Evolutionary conservation across 2,797 vertebrate species (phyloP).

Genomic region (Gallinago nigripennis): DNA sequence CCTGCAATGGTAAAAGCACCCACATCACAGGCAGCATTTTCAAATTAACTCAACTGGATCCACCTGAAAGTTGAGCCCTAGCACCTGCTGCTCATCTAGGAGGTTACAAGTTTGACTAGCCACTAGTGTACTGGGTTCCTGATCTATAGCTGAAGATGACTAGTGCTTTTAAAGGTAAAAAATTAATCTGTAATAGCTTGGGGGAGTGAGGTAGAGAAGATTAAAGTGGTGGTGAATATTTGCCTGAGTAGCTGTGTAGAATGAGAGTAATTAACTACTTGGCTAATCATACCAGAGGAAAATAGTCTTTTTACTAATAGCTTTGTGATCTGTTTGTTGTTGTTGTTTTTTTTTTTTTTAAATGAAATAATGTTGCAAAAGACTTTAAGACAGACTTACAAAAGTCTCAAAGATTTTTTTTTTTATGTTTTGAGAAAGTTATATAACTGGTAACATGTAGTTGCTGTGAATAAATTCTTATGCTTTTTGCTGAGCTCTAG

Average conservation of each 20-base stretch:
- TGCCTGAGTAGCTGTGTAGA: background rate
- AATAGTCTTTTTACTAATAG: background rate
- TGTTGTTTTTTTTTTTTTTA: no score
- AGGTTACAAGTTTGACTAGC: background rate
- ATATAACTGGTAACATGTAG: background rate
- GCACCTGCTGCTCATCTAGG: background rate
- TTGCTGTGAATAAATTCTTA: background rate
- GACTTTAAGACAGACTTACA: fast-evolving
- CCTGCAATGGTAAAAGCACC: background rate
- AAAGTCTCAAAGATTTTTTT: background rate
- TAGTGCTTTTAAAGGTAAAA: background rate
- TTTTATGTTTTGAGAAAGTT: background rate
- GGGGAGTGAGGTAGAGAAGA: no score
- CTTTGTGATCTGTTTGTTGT: background rate
- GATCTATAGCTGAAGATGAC: fast-evolving
- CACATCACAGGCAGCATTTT: background rate
- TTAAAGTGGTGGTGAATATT: background rate
- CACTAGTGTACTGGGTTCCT: fast-evolving
- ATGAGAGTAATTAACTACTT: background rate
- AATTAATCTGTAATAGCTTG: background rate
- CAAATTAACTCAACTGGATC: background rate
- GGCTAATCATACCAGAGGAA: background rate
- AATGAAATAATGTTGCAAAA: background rate
- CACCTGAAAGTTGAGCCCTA: background rate
- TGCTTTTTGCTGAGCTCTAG: background rate